Evolutionary conservation across 2,113 vertebrate species (phyloP), one percentile per base, ranked within the genome.

Genomic region (Microcebus jonahi): DNA sequence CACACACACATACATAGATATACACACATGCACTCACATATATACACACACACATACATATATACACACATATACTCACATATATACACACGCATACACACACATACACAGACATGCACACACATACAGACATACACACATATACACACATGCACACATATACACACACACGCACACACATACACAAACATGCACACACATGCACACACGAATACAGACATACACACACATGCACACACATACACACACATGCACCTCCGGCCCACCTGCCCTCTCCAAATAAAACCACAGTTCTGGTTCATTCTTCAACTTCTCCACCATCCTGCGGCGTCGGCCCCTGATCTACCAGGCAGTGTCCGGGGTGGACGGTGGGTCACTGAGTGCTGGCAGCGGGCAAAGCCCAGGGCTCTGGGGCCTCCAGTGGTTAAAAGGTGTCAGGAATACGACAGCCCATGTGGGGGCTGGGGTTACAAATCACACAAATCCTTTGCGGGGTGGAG

Each of bases 121-220:
- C n/a, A n/a, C 39, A 39, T 39, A 39, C 39, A 39, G 2, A 39
- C 39, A 39, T 39, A 39, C 39, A 39, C 39, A 39, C 39, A 39
- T 39, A 3, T 3, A 39, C 39, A 39, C 39, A 39, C 39, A 3
- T 39, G 3, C 39, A 39, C 39, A 39, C 3, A 3, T 3, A 39
- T 39, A 39, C 39, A 39, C 39, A 39, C 39, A 39, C 36, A 39
- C 3, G 36, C 36, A 39, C 36, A 39, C 36, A 39, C 36, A 3
- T 39, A 39, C 36, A 39, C 36, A 39, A n/a, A n/a, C n/a, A n/a
- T n/a, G n/a, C n/a, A n/a, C n/a, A n/a, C n/a, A n/a, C n/a, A n/a
- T n/a, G n/a, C 6, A 45, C 1, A 0, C 1, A 50, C 2, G 0
- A 3, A 8, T 8, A 0, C 8, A 15, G 2, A 7, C 1, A 0